phyloP scores from a whole-genome alignment of 1,140 invertebrate species.

The Drosophila neocordata region DNA sequence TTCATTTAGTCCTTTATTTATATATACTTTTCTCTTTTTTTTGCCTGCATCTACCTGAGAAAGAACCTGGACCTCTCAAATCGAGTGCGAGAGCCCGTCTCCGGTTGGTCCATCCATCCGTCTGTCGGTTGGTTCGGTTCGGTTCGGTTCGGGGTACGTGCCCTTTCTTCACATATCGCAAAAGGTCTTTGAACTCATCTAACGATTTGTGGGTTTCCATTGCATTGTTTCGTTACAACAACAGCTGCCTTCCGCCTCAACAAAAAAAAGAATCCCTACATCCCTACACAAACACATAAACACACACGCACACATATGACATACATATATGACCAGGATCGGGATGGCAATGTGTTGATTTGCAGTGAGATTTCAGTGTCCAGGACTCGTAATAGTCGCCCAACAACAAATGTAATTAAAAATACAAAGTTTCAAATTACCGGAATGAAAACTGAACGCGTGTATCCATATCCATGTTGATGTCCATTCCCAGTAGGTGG shows the following conservation, averaged over 20 bases:
- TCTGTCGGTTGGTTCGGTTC: conserved; percentile 31
- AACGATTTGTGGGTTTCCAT: conserved; percentile 68
- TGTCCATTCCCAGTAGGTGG: neutral
- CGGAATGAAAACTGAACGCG: conserved; percentile 52
- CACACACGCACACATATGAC: neutral
- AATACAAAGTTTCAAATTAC: conserved; percentile 76
- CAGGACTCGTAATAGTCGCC: conserved; percentile 20
- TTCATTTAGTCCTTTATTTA: conserved; percentile 24
- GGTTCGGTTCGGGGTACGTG: conserved; percentile 59
- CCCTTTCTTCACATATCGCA: conserved; percentile 36
- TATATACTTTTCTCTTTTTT: conserved; percentile 20
- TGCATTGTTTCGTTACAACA: conserved; percentile 48
- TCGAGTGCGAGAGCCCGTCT: neutral
- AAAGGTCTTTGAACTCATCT: conserved; percentile 73
- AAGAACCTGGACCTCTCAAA: conserved; percentile 3
- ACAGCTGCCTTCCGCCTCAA: conserved; percentile 53
- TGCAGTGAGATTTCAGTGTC: conserved; percentile 48
- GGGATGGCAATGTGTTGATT: conserved; percentile 15
- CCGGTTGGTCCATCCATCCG: conserved; percentile 4
- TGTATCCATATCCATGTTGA: conserved; percentile 39
- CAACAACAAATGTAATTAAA: conserved; percentile 75
- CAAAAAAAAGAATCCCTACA: conserved; percentile 33
- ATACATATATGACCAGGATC: conserved; percentile 5
- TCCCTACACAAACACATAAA: conserved; percentile 7
- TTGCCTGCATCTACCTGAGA: conserved; percentile 37